Evolutionary conservation across 2,797 vertebrate species (phyloP), one percentile per base, ranked within the genome.

Genomic region (Sebastes aleutianus): DNA sequence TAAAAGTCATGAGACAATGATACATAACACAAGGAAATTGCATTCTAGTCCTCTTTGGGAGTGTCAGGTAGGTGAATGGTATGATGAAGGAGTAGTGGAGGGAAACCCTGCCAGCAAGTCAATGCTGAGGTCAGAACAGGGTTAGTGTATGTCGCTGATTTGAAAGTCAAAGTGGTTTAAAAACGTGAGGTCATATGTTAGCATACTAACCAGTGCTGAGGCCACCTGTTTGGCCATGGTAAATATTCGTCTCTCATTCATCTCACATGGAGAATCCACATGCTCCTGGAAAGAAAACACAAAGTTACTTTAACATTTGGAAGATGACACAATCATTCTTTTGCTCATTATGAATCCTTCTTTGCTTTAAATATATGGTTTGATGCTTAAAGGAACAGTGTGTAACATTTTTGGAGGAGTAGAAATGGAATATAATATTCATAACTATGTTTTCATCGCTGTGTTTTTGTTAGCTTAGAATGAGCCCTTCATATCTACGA

Each of bases 211-310:
- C 97, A 99, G 91, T 18, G 97, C 98, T 64, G 95, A 95, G 56
- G 96, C 96, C 87, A 98, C 96, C 81, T 99, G 97, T 57, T 88
- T 95, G 65, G 96, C 97, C 81, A 98, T 94, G 59, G 95, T 96
- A 79, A 97, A 98, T 8, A 99, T 95, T 61, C 94, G 94, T 74
- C 92, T 97, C 87, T 99, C 98, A 2, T 97, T 98, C 88, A 99
- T 94, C 76, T 98, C 97, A 84, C 95, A 97, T 1, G 95, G 96
- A 73, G 95, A 76, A 31, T 95, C 93, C 79, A 91, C 85, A 13
- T 88, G 86, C 68, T 97, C 96, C 98, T 99, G 53, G 43, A 56
- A 47, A 24, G 7, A 63, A 6, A 70, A 24, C 58, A 50, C 11
- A 76, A 6, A 56, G 4, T 58, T 1, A 27, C n/a, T 26, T 53